A percentile compares a stretch with the other conserved stretches of the same genome.
Evolutionary conservation across 2,113 vertebrate species (phyloP).

Genomic region (Fulmarus glacialis): DNA sequence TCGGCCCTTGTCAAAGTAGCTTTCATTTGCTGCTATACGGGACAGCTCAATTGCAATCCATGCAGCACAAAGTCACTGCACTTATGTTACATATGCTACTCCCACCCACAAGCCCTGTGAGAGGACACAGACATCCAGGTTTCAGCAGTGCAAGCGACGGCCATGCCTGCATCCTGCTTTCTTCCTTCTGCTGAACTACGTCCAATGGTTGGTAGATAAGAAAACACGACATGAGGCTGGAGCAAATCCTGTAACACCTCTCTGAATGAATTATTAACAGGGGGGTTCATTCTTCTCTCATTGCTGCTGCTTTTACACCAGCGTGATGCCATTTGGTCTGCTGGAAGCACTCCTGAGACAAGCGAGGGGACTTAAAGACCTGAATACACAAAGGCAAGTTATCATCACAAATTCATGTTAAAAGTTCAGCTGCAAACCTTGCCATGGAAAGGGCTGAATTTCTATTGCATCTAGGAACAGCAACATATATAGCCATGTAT

Average conservation of each 20-base stretch:
- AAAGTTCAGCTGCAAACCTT: not conserved
- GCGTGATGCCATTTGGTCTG: not conserved
- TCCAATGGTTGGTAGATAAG: constrained; percentile 1
- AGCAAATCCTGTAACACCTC: constrained; percentile 31
- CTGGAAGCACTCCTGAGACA: not conserved
- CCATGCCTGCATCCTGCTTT: not conserved
- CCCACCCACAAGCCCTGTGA: not conserved
- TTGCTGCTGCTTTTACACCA: not conserved
- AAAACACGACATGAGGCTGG: not conserved
- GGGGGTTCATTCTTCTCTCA: not conserved
- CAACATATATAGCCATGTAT: fast-evolving
- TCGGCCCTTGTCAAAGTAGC: not conserved
- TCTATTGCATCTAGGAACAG: not conserved
- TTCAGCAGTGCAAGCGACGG: not conserved
- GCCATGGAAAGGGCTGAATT: not conserved
- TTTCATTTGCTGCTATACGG: not conserved
- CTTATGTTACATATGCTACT: not conserved
- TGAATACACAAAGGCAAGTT: not conserved
- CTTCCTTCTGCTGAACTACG: not conserved
- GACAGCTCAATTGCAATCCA: not conserved
- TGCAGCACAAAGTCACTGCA: not conserved
- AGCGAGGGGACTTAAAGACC: not conserved
- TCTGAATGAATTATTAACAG: not conserved
- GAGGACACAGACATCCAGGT: not conserved
- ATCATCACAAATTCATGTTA: not conserved